Percentiles rank a stretch among this genome's conserved stretches.
These are phyloP conservation scores for fruit fly (Drosophila melanogaster) DNA, from an alignment of 1,140 invertebrate genomes.

Conservation along the genomic window DNA sequence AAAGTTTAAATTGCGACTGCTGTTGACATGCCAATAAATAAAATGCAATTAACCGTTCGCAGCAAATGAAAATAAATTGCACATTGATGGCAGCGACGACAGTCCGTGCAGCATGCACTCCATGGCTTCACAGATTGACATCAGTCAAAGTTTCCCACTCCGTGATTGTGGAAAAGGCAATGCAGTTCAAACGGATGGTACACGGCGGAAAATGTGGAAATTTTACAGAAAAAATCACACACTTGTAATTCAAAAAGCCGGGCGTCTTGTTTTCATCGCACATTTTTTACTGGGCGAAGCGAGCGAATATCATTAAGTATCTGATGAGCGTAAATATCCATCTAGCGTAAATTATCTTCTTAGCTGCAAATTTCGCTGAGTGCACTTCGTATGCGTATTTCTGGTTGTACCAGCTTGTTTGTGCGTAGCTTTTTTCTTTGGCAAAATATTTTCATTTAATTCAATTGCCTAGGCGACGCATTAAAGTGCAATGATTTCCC, in stretches of 20 bases:
- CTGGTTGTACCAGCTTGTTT: constrained; percentile 20
- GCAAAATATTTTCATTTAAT: constrained; percentile 53
- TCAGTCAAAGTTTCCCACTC: constrained; percentile 38
- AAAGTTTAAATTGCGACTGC: constrained; percentile 65
- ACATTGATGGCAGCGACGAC: constrained; percentile 67
- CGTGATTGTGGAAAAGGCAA: constrained; percentile 7
- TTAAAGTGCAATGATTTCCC: constrained; percentile 50
- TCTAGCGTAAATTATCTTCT: too few species aligned
- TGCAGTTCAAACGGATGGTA: constrained; percentile 5
- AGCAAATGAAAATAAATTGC: constrained; percentile 79
- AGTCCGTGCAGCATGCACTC: constrained; percentile 28
- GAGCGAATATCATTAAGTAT: too few species aligned
- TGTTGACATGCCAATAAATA: constrained; percentile 81
- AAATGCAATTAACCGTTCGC: constrained; percentile 75
- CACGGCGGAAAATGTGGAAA: constrained; percentile 7
- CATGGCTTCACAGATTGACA: constrained; percentile 38
- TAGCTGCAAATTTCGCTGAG: neutral
- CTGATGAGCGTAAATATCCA: too few species aligned
- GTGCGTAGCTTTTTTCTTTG: constrained; percentile 10
- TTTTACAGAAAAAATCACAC: neutral
- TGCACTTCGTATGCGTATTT: constrained; percentile 15
- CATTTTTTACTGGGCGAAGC: neutral
- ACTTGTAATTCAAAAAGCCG: neutral
- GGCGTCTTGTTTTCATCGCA: neutral
- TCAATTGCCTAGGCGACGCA: constrained; percentile 32